Conservation (phyloP, 2,888 invertebrate species). For the Chironomus riparius region DNA sequence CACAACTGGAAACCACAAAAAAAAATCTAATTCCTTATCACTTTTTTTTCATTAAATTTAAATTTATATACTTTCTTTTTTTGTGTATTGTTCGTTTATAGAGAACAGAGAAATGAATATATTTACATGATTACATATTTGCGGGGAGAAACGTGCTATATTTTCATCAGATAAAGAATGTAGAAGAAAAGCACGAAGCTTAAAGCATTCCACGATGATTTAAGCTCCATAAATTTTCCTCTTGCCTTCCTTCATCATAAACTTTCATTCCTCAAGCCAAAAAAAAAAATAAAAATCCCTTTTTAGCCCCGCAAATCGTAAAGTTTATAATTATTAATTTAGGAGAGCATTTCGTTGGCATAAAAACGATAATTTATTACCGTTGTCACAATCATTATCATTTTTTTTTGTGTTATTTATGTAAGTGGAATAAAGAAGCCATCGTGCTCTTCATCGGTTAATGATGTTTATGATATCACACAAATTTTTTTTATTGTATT, state of each 20-base stretch:
- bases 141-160: too few relatives aligned
- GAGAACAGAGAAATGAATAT: neutral
- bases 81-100: neutral
- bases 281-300: too few relatives aligned
- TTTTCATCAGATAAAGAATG: too few relatives aligned
- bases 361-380: neutral
- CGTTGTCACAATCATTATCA: neutral
- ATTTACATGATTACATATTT: neutral
- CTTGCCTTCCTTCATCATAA: too few relatives aligned
- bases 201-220: too few relatives aligned
- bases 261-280: too few relatives aligned
- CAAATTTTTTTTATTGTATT: neutral
- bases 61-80: neutral
- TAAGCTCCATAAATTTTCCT: too few relatives aligned
- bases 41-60: conserved; percentile 10
- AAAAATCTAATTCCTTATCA: conserved; percentile 18
- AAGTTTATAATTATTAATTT: neutral
- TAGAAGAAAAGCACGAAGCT: too few relatives aligned
- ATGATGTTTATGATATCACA: neutral
- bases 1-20: conserved; percentile 7
- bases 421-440: too few relatives aligned
- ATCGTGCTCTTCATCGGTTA: neutral
- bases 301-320: neutral
- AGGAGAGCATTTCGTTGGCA: neutral
- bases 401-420: neutral